Percentiles rank a stretch among this genome's conserved stretches.
These are phyloP conservation scores for Molothrus aeneus DNA, from an alignment of 2,797 vertebrate species.

Conservation along the genomic window DNA sequence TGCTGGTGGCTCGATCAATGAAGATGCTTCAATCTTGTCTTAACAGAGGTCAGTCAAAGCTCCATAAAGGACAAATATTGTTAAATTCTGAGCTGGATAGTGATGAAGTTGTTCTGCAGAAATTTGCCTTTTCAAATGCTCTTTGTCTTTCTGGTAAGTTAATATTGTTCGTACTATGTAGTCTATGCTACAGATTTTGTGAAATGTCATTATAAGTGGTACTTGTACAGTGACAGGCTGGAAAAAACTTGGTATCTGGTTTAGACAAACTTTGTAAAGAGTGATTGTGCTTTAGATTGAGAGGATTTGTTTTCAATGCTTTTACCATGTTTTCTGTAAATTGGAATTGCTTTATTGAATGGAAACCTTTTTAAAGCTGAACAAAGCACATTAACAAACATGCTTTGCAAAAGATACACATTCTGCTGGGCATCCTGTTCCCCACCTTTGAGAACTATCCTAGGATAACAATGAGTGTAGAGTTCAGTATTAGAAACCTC, in stretches of 20 bases:
- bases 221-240: neutral
- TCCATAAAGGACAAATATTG: slow-evolving; percentile 89
- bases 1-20: neutral
- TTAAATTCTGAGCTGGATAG: slow-evolving; percentile 83
- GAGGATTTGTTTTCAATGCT: neutral
- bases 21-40: slow-evolving; percentile 28
- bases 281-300: neutral
- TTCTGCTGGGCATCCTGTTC: neutral
- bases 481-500: neutral
- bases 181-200: neutral
- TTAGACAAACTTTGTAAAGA: neutral
- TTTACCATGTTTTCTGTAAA: neutral
- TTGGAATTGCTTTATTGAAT: neutral
- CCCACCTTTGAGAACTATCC: neutral
- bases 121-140: slow-evolving; percentile 98
- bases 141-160: slow-evolving; percentile 92
- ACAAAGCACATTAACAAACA: neutral
- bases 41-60: slow-evolving; percentile 88
- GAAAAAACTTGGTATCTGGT: neutral
- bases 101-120: slow-evolving; percentile 87
- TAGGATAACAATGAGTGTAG: neutral
- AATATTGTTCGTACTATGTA: neutral
- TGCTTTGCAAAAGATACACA: neutral
- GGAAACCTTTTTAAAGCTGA: neutral
- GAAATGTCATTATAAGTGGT: neutral